Percentiles rank a stretch among this genome's conserved stretches.
Conservation (phyloP, 2,888 invertebrate species). For the Chrysolina oricalcia region DNA sequence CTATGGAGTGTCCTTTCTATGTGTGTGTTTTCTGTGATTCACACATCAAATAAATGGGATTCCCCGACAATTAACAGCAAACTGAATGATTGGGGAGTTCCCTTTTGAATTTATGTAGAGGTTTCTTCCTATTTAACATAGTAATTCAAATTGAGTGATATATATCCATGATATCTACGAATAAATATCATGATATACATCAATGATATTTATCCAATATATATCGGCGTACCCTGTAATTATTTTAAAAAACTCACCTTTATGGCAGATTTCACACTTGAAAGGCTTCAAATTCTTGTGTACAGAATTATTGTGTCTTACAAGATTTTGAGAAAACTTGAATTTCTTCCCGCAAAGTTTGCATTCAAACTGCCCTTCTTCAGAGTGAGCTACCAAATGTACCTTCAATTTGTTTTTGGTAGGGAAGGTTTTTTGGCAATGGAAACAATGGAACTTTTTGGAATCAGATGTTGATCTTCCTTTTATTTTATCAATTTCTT, state of each 20-base stretch:
- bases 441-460: constrained; percentile 39
- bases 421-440: constrained; percentile 43
- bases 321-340: constrained; percentile 48
- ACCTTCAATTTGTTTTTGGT: constrained; percentile 43
- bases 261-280: constrained; percentile 59
- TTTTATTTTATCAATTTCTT: constrained; percentile 34
- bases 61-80: no score
- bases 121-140: no score
- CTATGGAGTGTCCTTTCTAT: no score
- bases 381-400: constrained; percentile 44
- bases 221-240: no score
- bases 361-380: constrained; percentile 45
- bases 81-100: no score
- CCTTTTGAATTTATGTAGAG: no score
- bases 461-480: constrained; percentile 34
- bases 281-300: constrained; percentile 58
- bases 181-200: no score
- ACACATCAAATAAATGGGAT: no score
- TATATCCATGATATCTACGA: no score
- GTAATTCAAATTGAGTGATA: no score
- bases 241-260: constrained; percentile 49
- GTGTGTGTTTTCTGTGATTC: no score
- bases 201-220: no score
- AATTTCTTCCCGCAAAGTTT: constrained; percentile 51
- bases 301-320: constrained; percentile 46